Evolutionary conservation across 2,888 invertebrate species (phyloP).

Genomic region (Formica aserva): DNA sequence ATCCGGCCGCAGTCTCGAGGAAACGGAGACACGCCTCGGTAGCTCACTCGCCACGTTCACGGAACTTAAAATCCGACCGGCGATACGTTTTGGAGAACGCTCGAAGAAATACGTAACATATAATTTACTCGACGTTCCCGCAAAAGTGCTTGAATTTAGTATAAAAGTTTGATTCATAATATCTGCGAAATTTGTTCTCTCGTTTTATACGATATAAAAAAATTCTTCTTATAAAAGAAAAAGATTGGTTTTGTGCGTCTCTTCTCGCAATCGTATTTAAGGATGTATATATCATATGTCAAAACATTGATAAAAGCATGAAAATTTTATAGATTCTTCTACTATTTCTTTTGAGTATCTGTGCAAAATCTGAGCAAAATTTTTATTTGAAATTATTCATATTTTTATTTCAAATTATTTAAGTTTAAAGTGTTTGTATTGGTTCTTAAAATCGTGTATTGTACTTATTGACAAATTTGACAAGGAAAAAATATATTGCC

Average conservation of each 20-base stretch:
- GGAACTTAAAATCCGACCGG: constrained; percentile 45
- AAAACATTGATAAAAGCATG: too few species aligned
- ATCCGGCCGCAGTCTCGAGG: constrained; percentile 75
- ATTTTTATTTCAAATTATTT: too few species aligned
- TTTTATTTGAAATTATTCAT: too few species aligned
- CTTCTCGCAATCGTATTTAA: neutral
- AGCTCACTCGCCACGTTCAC: constrained; percentile 68
- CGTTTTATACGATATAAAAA: neutral
- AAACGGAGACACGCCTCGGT: constrained; percentile 84
- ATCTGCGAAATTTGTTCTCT: neutral
- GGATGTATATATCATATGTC: too few species aligned
- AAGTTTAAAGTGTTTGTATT: too few species aligned
- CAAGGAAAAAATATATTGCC: too few species aligned
- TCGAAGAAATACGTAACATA: neutral
- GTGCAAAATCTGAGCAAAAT: too few species aligned
- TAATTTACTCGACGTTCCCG: constrained; percentile 1
- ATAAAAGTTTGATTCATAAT: neutral
- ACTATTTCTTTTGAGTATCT: too few species aligned
- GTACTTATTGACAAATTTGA: too few species aligned
- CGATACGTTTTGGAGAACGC: constrained; percentile 45
- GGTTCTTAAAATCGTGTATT: too few species aligned
- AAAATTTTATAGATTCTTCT: too few species aligned
- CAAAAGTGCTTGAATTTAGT: neutral
- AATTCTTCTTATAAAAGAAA: neutral
- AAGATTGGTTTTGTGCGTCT: neutral